phyloP scores from a whole-genome alignment of 92 coral and sea anemone genomes.

The Epizoanthus illoricatus region DNA sequence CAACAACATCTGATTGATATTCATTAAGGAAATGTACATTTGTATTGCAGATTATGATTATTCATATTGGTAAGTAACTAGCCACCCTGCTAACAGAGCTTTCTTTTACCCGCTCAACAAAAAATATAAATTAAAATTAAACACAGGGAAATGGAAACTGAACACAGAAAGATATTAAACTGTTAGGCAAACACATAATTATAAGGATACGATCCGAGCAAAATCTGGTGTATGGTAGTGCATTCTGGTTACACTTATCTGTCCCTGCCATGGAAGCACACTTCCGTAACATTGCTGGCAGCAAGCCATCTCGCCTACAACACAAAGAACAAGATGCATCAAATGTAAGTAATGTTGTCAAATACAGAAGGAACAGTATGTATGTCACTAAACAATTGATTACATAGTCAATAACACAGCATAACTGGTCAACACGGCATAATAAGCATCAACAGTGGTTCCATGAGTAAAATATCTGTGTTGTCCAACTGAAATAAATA shows the following conservation, averaged over 20 bases:
- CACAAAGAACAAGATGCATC: conserved; percentile 3
- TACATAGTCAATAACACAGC: too few species aligned
- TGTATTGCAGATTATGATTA: neutral
- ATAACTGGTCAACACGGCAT: too few species aligned
- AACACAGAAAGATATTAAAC: neutral
- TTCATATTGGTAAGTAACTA: too few species aligned
- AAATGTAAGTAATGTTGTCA: neutral
- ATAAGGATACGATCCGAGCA: conserved; percentile 95
- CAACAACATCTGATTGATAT: conserved; percentile 64
- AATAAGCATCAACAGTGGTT: too few species aligned
- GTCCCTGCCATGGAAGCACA: conserved; percentile 71
- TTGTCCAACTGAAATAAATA: too few species aligned
- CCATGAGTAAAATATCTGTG: too few species aligned
- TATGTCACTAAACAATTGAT: too few species aligned
- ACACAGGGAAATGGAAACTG: neutral
- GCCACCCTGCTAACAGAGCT: too few species aligned
- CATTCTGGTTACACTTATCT: conserved; percentile 59
- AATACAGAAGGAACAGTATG: neutral
- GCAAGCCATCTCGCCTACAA: conserved; percentile 61
- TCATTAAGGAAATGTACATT: conserved; percentile 28
- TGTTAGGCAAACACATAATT: neutral
- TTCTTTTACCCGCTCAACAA: too few species aligned
- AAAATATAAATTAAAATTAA: neutral
- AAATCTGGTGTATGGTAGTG: conserved; percentile 94
- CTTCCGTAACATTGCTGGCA: conserved; percentile 49